Evolutionary conservation across 2,888 invertebrate species (phyloP), one percentile per base, ranked within the genome.

Genomic region (Caenorhabditis wallacei): DNA sequence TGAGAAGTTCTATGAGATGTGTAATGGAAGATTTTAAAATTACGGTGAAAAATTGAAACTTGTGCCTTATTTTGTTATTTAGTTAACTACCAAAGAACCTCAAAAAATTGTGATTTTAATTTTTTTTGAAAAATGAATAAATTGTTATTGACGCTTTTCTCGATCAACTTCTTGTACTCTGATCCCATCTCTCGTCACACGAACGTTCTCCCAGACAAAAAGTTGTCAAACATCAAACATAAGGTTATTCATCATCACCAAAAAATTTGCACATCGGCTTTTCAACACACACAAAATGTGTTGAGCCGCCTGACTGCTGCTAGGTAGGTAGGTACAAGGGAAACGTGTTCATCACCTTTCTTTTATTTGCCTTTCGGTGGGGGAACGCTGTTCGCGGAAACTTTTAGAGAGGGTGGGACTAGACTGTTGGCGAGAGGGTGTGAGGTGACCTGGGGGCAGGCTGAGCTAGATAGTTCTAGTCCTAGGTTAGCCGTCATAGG

Each of bases 1-100:
- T 35, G 85, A 84, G 18, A 72, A 80, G 26, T 85, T 87, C 22
- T 87, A 87, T 24, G 82, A 85, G 37, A 74, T 87, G 48, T 80
- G 84, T 22, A 85, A 85, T 66, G 86, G 86, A 70, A 63, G 68
- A 22, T 84, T 80, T 26, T 76, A 22, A 59, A 26, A 8, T n/a
- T n/a, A n/a, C n/a, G n/a, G n/a, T n/a, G n/a, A n/a, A n/a, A n/a
- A n/a, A n/a, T n/a, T n/a, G n/a, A n/a, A n/a, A n/a, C n/a, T n/a
- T 13, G n/a, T 51, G 20, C 35, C 64, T 35, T 66, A 10, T 51
- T 35, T 51, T 30, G 46, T 46, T 48, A n/a, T 64, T 16, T 46
- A 43, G 43, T 43, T 7, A 43, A 13, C n/a, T 11, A 43, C 13
- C 43, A 43, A 13, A 43, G 10, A 43, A 43, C 10, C 43, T n/a